A percentile compares a stretch with the other conserved stretches of the same genome.
These are phyloP conservation scores for Colletes latitarsis DNA, from an alignment of 1,140 invertebrate species.

Conservation along the genomic window DNA sequence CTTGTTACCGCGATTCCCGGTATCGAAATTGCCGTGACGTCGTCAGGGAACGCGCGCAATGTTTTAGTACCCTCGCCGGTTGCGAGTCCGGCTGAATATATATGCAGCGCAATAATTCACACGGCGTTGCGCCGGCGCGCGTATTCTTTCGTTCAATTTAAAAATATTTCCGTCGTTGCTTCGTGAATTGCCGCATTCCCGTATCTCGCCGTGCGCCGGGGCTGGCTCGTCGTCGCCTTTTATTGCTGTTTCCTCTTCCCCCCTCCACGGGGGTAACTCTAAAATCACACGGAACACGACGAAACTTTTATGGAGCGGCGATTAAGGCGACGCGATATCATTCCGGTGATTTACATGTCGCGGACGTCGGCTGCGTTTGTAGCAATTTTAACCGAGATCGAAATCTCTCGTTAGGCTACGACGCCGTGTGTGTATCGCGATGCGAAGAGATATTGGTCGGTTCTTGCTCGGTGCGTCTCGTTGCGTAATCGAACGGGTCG, in stretches of 20 bases:
- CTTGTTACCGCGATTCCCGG: not conserved
- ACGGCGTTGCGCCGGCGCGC: not conserved
- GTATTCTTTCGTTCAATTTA: conserved; percentile 5
- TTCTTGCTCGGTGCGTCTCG: not conserved
- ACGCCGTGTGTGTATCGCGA: not conserved
- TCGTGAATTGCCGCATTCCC: conserved; percentile 3
- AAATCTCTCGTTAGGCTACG: conserved; percentile 13
- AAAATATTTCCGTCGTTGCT: conserved; percentile 15
- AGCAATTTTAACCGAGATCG: not conserved
- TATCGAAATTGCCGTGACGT: conserved; percentile 22
- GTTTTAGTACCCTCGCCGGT: too few species aligned
- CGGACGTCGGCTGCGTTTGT: not conserved
- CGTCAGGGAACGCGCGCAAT: not conserved
- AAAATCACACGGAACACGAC: conserved; percentile 15
- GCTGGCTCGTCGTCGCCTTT: conserved; percentile 6
- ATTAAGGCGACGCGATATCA: conserved; percentile 39
- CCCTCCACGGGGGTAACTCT: not conserved
- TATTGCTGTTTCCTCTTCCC: conserved; percentile 21
- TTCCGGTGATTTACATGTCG: conserved; percentile 31
- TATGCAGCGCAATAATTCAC: conserved; percentile 13
- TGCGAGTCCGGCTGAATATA: too few species aligned
- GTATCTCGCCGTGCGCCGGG: not conserved
- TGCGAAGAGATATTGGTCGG: conserved; percentile 3
- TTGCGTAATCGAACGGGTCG: conserved; percentile 3
- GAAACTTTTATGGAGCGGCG: conserved; percentile 30